Base-by-base conservation (phyloP, 2,113 vertebrate species). In the Pluvianellus socialis region DNA sequence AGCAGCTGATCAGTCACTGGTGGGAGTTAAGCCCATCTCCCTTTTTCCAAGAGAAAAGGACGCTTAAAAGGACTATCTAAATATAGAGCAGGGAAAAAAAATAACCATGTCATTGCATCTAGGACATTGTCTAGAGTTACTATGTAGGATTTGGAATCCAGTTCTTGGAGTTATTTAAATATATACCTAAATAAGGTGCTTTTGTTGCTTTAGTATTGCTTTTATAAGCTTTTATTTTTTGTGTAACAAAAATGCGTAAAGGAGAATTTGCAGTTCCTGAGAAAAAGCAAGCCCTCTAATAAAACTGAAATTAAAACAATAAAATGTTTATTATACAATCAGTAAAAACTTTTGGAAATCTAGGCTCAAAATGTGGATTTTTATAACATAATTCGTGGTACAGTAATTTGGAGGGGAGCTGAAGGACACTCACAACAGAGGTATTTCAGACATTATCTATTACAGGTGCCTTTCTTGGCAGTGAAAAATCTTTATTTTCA, bases 81-180 rank as follows among this genome's bases (percentile, higher is more conserved):
- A 97, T 94, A 96, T 94, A 92, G 94, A 92, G 83, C 83, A 87
- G 63, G 2, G 67, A 20, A 4, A 89, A 92, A 67, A 96, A 66
- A 91, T 84, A 94, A 95, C 62, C 71, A 97, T 97, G 95, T 94
- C 91, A 91, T 95, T 94, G 86, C 94, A 97, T 97, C 97, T 95
- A 96, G 95, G 95, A 82, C 92, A 96, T 88, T 1, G 7, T 86
- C 86, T 95, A 91, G 73, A 62, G 55, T 85, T 90, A 73, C 55
- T 76, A 12, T 91, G 94, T 62, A 91, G 80, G 91, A 95, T 95
- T 91, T 94, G 66, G 74, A 94, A 92, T 95, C 66, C 91, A 96
- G 91, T 96, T 92, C 91, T 92, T 92, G 45, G 49, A 91, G 62
- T 91, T 87, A 90, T 91, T 95, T 95, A 91, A 96, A 87, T 92